Percentiles rank a stretch among this genome's conserved stretches.
phyloP scores from a whole-genome alignment of 64 coral and sea anemone genomes.

The Anthopleura sola region DNA sequence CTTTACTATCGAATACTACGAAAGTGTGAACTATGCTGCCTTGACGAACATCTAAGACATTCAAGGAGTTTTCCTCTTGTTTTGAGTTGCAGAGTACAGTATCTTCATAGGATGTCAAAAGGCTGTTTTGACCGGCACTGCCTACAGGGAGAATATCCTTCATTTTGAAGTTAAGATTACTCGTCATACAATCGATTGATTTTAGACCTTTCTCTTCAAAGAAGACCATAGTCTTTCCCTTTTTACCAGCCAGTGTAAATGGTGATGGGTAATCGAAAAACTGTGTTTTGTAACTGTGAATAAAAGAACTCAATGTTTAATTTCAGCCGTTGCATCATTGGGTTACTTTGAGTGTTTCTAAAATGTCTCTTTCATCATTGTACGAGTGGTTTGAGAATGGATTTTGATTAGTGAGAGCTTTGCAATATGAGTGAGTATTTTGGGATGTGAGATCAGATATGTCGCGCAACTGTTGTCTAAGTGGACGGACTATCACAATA shows the following conservation, averaged over 20 bases:
- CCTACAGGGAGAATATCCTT: conserved; percentile 57
- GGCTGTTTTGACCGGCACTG: conserved; percentile 61
- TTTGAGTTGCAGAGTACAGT: conserved; percentile 65
- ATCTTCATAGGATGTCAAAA: conserved; percentile 40
- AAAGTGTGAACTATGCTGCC: conserved; percentile 48
- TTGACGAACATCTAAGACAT: conserved; percentile 45
- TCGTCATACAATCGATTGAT: conserved; percentile 33
- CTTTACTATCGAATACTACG: conserved; percentile 56
- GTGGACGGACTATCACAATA: too few species aligned
- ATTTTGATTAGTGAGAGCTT: too few species aligned
- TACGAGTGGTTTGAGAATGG: too few species aligned
- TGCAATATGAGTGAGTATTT: too few species aligned
- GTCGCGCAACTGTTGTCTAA: too few species aligned
- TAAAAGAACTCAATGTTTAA: not conserved
- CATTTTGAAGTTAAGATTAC: conserved; percentile 31
- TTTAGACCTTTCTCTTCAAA: conserved; percentile 66
- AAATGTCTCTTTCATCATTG: too few species aligned
- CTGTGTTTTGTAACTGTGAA: conserved; percentile 41
- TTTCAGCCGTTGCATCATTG: not conserved
- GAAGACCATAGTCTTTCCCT: conserved; percentile 51
- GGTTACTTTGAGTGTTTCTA: too few species aligned
- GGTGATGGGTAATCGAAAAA: conserved; percentile 61
- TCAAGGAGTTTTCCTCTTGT: conserved; percentile 59
- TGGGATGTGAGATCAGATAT: too few species aligned
- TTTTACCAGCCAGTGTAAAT: conserved; percentile 49